Percentiles rank a stretch among this genome's conserved stretches.
phyloP scores from a whole-genome alignment of 2,888 invertebrate genomes.

The Chydorus sphaericus region DNA sequence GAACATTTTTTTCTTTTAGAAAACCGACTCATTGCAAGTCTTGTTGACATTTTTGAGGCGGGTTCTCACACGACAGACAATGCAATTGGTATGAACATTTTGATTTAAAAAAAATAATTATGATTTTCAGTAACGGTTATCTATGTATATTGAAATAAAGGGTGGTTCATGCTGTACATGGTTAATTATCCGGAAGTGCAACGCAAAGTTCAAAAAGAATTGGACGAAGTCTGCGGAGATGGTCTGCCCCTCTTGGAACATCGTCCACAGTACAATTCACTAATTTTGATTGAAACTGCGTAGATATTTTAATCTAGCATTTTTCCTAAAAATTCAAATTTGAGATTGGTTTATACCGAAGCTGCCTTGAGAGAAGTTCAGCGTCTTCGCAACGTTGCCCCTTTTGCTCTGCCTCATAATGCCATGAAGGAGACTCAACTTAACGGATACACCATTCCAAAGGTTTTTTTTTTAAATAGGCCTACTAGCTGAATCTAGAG shows the following conservation, averaged over 20 bases:
- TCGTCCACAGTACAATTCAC: conserved; percentile 16
- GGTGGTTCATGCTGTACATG: conserved; percentile 20
- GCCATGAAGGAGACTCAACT: conserved; percentile 38
- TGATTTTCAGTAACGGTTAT: too few species aligned
- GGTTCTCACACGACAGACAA: neutral
- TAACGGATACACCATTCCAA: conserved; percentile 39
- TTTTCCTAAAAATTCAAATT: too few species aligned
- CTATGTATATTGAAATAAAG: conserved; percentile 14
- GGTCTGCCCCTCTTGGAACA: conserved; percentile 16
- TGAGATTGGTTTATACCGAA: conserved; percentile 38
- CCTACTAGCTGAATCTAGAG: too few species aligned
- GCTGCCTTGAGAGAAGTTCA: conserved; percentile 39
- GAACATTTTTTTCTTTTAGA: too few species aligned
- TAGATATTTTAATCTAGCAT: too few species aligned
- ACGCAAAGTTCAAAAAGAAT: conserved; percentile 18
- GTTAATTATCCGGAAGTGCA: conserved; percentile 20
- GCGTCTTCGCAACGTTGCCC: conserved; percentile 33
- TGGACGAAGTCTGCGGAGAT: conserved; percentile 19
- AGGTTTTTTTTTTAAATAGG: too few species aligned
- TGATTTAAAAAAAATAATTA: too few species aligned
- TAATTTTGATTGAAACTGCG: too few species aligned
- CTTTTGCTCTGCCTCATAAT: conserved; percentile 36
- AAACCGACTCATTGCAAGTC: conserved; percentile 17
- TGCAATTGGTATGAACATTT: conserved; percentile 3
- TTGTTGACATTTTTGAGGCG: conserved; percentile 21